Percentiles rank a stretch among this genome's conserved stretches.
These are phyloP conservation scores for Metellina segmentata DNA, from an alignment of 2,888 invertebrate genomes.

Conservation along the genomic window DNA sequence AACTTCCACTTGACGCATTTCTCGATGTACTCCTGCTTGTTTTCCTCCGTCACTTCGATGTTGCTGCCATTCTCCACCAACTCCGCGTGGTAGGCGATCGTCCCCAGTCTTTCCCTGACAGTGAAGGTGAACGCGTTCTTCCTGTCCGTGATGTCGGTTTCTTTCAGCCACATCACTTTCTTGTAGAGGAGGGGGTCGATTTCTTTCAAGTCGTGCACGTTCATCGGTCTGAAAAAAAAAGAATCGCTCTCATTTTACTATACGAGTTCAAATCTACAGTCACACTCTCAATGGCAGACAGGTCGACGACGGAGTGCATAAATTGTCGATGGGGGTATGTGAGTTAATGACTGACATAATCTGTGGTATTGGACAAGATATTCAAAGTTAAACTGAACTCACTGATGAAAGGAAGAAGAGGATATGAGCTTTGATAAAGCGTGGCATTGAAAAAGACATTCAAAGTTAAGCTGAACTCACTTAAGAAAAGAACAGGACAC, in stretches of 20 bases:
- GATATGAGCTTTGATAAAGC: too few species aligned
- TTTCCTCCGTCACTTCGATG: slow-evolving; percentile 50
- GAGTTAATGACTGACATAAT: too few species aligned
- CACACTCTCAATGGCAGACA: neutral
- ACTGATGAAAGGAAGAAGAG: too few species aligned
- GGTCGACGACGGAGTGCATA: neutral
- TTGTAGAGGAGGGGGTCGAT: slow-evolving; percentile 41
- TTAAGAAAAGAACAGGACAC: too few species aligned
- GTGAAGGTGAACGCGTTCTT: slow-evolving; percentile 15
- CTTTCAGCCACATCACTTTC: slow-evolving; percentile 36
- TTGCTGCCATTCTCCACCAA: slow-evolving; percentile 8
- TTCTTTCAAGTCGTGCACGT: slow-evolving; percentile 30
- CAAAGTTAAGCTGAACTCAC: too few species aligned
- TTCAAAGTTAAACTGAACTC: too few species aligned
- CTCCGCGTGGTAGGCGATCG: neutral
- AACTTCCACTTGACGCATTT: slow-evolving; percentile 39
- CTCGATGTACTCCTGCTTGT: slow-evolving; percentile 49
- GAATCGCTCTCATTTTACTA: neutral
- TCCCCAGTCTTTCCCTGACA: slow-evolving; percentile 4
- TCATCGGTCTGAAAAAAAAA: slow-evolving; percentile 23
- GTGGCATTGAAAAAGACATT: too few species aligned
- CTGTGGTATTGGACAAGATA: too few species aligned
- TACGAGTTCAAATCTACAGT: neutral
- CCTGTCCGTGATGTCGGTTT: slow-evolving; percentile 10
- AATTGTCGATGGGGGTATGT: too few species aligned